phyloP scores from a whole-genome alignment of 2,888 invertebrate genomes.

The Melipona beecheii region DNA sequence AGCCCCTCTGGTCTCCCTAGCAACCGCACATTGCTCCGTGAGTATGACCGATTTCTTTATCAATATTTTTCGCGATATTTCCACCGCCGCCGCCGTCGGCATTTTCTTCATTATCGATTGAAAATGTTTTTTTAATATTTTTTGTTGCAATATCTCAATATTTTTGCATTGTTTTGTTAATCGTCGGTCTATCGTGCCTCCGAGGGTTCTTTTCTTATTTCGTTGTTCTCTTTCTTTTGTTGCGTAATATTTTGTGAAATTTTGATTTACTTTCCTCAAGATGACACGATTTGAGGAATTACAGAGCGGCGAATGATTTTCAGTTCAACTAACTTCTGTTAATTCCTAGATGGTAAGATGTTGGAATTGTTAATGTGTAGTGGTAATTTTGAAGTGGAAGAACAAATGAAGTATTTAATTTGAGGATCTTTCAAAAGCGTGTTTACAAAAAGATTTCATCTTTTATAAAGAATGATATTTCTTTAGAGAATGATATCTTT shows the following conservation, averaged over 20 bases:
- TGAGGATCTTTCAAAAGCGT: too few relatives aligned
- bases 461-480: too few relatives aligned
- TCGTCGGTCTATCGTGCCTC: neutral
- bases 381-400: too few relatives aligned
- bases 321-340: neutral
- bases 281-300: neutral
- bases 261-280: neutral
- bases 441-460: too few relatives aligned
- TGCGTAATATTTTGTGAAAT: neutral
- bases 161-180: too few relatives aligned
- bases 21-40: conserved; percentile 77
- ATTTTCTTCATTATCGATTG: neutral
- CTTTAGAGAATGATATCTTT: too few relatives aligned
- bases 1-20: conserved; percentile 82
- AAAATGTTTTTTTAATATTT: neutral
- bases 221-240: neutral
- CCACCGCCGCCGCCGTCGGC: neutral
- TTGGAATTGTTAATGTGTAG: neutral
- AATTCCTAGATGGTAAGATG: neutral
- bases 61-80: conserved; percentile 44
- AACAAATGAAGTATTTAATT: neutral
- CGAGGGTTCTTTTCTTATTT: neutral
- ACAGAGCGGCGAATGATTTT: neutral
- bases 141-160: neutral
- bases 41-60: conserved; percentile 56